phyloP scores from a whole-genome alignment of 1,140 invertebrate genomes.

The Scaptomyza graminum region DNA sequence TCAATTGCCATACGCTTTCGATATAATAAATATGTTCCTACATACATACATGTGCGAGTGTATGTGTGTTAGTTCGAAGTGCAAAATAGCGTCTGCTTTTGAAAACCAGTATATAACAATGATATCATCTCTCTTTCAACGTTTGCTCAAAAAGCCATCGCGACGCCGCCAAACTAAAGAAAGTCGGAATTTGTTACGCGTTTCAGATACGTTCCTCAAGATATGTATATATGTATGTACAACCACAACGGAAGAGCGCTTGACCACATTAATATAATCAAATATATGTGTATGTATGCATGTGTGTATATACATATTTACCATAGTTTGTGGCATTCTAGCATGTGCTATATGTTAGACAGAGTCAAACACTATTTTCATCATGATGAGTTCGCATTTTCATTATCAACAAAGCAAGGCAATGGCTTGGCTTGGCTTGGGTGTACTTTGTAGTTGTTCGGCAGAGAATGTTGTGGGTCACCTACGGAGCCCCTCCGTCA shows the following conservation, averaged over 20 bases:
- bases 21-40: constrained; percentile 6
- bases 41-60: background rate
- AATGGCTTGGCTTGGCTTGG: constrained; percentile 16
- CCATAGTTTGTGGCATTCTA: background rate
- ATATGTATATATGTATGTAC: too few species aligned
- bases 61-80: background rate
- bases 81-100: constrained; percentile 16
- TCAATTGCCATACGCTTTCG: constrained; percentile 42
- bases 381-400: constrained; percentile 51
- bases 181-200: constrained; percentile 25
- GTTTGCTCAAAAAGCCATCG: constrained; percentile 11
- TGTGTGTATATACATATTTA: background rate
- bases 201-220: constrained; percentile 20
- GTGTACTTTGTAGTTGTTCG: constrained; percentile 22
- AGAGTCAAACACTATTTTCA: constrained; percentile 14
- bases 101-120: constrained; percentile 40
- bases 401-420: constrained; percentile 37
- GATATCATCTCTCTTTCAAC: constrained; percentile 47
- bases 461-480: constrained; percentile 8
- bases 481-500: background rate
- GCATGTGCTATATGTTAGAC: constrained; percentile 13
- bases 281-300: constrained; percentile 9
- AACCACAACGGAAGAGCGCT: background rate
- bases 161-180: constrained; percentile 24
- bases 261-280: constrained; percentile 3